phyloP scores from a whole-genome alignment of 35 echinoderm and acorn worm species.

The Stichopus chloronotus region DNA sequence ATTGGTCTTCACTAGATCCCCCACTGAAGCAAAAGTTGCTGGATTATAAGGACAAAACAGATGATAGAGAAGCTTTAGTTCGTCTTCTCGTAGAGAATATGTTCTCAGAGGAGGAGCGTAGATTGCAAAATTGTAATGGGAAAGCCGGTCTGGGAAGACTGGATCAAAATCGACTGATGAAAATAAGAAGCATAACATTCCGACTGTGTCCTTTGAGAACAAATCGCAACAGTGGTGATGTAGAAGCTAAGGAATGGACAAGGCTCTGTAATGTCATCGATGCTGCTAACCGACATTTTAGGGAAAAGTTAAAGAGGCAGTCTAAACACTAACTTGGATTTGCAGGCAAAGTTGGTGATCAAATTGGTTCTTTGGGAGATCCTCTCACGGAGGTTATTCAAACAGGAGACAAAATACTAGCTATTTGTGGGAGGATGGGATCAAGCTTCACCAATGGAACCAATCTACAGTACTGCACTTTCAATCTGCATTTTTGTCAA shows the following conservation, averaged over 20 bases:
- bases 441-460: too few relatives aligned
- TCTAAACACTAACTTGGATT: not conserved
- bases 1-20: too few relatives aligned
- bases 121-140: not conserved
- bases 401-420: too few relatives aligned
- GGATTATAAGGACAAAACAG: not conserved
- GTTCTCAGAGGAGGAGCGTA: not conserved
- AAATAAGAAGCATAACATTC: not conserved
- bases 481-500: too few relatives aligned
- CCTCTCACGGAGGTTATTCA: too few relatives aligned
- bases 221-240: not conserved
- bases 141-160: not conserved
- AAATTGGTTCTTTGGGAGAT: too few relatives aligned
- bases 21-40: too few relatives aligned
- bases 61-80: not conserved
- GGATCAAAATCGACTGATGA: not conserved
- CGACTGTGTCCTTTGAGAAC: not conserved
- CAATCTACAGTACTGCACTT: too few relatives aligned
- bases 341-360: too few relatives aligned
- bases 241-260: conserved; percentile 12
- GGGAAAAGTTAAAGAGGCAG: conserved; percentile 17
- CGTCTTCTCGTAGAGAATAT: not conserved
- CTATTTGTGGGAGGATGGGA: too few relatives aligned
- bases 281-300: conserved; percentile 4
- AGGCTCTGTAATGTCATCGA: not conserved